Percentiles rank a stretch among this genome's conserved stretches.
Conservation (phyloP, 2,888 invertebrate species). For the Pollenia angustigena region DNA sequence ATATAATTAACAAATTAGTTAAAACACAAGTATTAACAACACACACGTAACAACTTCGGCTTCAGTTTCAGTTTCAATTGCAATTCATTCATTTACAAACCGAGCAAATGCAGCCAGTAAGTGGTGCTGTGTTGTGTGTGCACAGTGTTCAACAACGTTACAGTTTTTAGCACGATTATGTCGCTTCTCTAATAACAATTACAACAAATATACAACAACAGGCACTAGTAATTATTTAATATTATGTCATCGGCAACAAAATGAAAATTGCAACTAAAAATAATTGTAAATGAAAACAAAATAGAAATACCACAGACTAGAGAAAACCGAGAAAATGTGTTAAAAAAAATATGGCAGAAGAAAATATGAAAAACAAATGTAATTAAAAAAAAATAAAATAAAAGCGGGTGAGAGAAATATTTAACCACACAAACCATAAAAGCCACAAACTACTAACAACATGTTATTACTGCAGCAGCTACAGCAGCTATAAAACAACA, state of each 20-base stretch:
- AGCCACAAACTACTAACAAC: conserved; percentile 62
- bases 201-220: conserved; percentile 2
- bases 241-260: conserved; percentile 63
- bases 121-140: neutral
- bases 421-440: conserved; percentile 63
- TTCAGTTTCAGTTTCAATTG: conserved; percentile 43
- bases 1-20: conserved; percentile 62
- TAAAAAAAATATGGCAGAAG: conserved; percentile 20
- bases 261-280: conserved; percentile 30
- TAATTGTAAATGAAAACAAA: conserved; percentile 1
- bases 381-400: neutral
- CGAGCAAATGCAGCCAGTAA: neutral
- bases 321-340: conserved; percentile 32
- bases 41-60: conserved; percentile 33
- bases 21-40: conserved; percentile 33
- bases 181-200: conserved; percentile 50
- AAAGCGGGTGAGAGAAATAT: conserved; percentile 63
- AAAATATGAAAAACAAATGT: neutral
- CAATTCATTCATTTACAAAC: conserved; percentile 38
- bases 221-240: conserved; percentile 48
- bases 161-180: conserved; percentile 50
- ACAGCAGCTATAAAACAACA: conserved; percentile 23
- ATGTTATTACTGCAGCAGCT: conserved; percentile 37
- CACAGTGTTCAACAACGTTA: conserved; percentile 1
- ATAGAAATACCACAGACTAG: conserved; percentile 17